Base-by-base conservation (phyloP, 2,888 invertebrate genomes). In the Microctonus aethiopoides region DNA sequence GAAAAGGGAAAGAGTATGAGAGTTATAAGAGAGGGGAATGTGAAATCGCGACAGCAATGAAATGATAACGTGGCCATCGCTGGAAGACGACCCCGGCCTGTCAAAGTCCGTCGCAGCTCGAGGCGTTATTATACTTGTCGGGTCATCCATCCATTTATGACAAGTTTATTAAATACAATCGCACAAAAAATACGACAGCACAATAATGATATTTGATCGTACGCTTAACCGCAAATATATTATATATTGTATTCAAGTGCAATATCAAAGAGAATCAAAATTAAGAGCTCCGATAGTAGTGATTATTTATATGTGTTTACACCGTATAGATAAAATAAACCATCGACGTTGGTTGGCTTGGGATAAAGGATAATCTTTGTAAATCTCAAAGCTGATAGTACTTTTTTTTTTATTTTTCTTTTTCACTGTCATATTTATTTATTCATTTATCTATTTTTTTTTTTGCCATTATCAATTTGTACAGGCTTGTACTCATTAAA, bases 101-200 rank as follows among this genome's bases (percentile, higher is more conserved):
- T 83, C 84, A 84, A 84, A 85, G 84, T 84, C 84, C 84, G 82
- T 65, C 68, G 63, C 71, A 65, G 64, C 75, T 69, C 74, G 73
- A 76, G 77, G 76, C 76, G 64, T 70, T 62, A n/a, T n/a, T n/a
- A n/a, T n/a, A 63, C 75, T 68, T n/a, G n/a, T n/a, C 74, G 74
- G 77, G 77, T 77, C 76, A 79, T 76, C 75, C 57, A 52, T 52
- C 57, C 57, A 26, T 54, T 26, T 54, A 57, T 39, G 36, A 39
- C 65, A 65, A 54, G 56, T 65, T 65, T 36, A 36, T 56, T 32
- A 29, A 57, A 34, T 10, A 16, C 10, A 57, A 26, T 24, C 26
- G 24, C 26, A 22, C 54, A 54, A 24, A 24, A 54, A 13, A 54
- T 26, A 54, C 22, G 54, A 54, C n/a, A 2, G 20, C 26, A 26